These are phyloP conservation scores for Micropterix aruncella DNA, from an alignment of 2,888 invertebrate species.

Conservation along the genomic window DNA sequence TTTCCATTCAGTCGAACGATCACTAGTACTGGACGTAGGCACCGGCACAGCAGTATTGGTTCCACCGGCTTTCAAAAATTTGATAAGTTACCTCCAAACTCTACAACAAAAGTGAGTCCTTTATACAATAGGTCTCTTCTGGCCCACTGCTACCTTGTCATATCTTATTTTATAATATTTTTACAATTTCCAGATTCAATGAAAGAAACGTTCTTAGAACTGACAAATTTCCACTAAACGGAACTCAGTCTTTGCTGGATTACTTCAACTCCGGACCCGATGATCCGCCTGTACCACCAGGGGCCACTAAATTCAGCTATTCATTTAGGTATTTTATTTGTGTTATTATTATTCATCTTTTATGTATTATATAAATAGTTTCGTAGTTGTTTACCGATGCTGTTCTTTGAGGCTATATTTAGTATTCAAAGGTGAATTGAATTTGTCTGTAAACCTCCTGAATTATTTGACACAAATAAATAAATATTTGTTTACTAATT, in stretches of 20 bases:
- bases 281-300: constrained; percentile 61
- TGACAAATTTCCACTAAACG: not conserved
- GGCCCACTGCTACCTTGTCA: too few species aligned
- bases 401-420: too few species aligned
- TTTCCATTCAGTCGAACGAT: constrained; percentile 69
- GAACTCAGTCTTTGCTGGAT: constrained; percentile 21
- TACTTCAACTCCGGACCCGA: constrained; percentile 26
- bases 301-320: constrained; percentile 60
- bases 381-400: too few species aligned
- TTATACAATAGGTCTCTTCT: constrained; percentile 1
- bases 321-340: constrained; percentile 36
- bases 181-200: constrained; percentile 14
- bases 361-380: too few species aligned
- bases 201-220: constrained; percentile 12
- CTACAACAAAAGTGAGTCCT: constrained; percentile 41
- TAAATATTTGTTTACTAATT: too few species aligned
- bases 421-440: too few species aligned
- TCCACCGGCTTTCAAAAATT: not conserved
- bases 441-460: too few species aligned
- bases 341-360: not conserved
- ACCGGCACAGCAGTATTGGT: constrained; percentile 18
- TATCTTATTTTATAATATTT: not conserved
- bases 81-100: not conserved
- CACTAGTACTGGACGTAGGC: constrained; percentile 55
- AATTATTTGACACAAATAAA: too few species aligned